Evolutionary conservation across 2,113 vertebrate genomes (phyloP).

Genomic region (Vicugna pacos): DNA sequence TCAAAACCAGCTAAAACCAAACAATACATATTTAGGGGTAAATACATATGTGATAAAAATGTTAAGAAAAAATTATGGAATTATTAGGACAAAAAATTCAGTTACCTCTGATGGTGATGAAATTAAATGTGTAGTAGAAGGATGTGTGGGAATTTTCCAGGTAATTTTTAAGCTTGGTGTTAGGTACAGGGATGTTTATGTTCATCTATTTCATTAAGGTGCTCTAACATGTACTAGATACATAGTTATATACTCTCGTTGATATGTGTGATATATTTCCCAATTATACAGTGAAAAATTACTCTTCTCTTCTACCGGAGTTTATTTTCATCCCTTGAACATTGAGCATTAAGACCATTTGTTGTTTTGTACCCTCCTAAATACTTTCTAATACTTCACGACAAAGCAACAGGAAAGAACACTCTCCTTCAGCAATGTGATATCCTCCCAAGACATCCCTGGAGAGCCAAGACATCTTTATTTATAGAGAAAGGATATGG

Average conservation of each 20-base stretch:
- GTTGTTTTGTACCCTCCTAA: neutral
- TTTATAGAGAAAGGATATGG: neutral
- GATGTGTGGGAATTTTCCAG: neutral
- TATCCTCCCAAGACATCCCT: neutral
- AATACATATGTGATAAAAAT: neutral
- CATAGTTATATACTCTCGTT: neutral
- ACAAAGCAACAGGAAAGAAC: neutral
- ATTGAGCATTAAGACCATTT: neutral
- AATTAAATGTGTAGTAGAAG: neutral
- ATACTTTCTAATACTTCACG: neutral
- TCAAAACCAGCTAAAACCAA: neutral
- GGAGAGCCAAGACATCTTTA: neutral
- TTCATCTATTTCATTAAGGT: neutral
- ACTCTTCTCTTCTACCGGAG: neutral
- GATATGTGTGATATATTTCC: neutral
- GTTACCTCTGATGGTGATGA: neutral
- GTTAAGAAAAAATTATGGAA: neutral
- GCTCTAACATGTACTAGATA: neutral
- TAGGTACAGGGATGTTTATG: neutral
- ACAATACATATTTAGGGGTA: neutral
- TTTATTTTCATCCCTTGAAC: neutral
- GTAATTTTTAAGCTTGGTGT: neutral
- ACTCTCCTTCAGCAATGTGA: neutral
- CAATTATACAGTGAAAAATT: neutral
- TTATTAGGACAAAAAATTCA: neutral